Evolutionary conservation across 2,888 invertebrate species (phyloP).

Genomic region (Lepidocyrtoides sp.): DNA sequence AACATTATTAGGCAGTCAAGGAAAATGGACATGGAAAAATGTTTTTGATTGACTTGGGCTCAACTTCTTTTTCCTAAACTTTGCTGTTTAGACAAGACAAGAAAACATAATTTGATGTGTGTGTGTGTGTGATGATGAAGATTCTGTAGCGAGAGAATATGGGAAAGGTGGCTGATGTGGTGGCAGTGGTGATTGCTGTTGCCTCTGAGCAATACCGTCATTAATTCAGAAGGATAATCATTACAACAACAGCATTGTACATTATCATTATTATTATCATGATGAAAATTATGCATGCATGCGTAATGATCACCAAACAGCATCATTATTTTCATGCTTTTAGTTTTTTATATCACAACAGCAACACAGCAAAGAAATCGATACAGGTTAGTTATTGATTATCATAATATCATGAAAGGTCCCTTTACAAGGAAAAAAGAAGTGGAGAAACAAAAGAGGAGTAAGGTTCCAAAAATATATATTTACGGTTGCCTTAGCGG

Average conservation of each 20-base stretch:
- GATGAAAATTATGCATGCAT: conserved; percentile 50
- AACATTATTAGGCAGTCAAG: not conserved
- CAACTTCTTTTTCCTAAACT: not conserved
- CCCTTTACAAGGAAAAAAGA: not conserved
- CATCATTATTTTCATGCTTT: not conserved
- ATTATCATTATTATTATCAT: conserved; percentile 59
- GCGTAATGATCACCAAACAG: not conserved
- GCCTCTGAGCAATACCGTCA: conserved; percentile 76
- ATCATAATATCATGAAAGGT: not conserved
- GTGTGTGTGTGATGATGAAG: not conserved
- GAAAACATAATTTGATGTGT: not conserved
- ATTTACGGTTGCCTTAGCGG: no score
- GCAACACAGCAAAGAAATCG: not conserved
- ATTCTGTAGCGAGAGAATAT: not conserved
- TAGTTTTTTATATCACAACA: not conserved
- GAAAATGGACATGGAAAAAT: conserved; percentile 8
- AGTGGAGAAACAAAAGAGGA: not conserved
- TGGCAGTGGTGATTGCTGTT: conserved; percentile 57
- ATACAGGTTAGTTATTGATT: not conserved
- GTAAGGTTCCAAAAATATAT: not conserved
- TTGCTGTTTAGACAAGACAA: not conserved
- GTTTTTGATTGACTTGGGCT: conserved; percentile 51
- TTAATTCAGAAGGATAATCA: conserved; percentile 61
- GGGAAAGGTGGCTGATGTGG: conserved; percentile 33
- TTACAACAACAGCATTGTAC: conserved; percentile 12